phyloP scores from a whole-genome alignment of 2,888 invertebrate species.

The Megastigmus dorsalis region DNA sequence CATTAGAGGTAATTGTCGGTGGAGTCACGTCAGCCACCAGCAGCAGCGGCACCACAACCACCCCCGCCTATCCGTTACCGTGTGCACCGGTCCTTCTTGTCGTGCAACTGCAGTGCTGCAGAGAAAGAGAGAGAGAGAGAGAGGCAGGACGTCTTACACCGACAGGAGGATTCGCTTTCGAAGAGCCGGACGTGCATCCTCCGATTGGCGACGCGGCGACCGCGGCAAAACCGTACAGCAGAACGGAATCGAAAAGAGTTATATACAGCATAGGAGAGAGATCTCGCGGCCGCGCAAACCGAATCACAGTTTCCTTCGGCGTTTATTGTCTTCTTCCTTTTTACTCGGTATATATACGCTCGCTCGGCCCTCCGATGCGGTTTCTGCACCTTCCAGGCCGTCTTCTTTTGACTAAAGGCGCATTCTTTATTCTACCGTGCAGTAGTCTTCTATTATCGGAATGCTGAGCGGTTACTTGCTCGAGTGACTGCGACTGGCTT shows the following conservation, averaged over 20 bases:
- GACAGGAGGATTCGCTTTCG: too few species aligned
- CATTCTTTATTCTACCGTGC: background rate
- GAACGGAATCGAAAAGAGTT: slow-evolving; percentile 31
- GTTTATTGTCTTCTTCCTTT: background rate
- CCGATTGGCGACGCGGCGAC: slow-evolving; percentile 7
- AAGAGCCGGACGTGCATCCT: slow-evolving; percentile 28
- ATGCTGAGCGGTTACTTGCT: too few species aligned
- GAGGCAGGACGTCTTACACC: too few species aligned
- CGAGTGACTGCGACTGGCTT: too few species aligned
- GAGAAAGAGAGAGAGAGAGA: too few species aligned
- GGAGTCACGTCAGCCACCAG: slow-evolving; percentile 45
- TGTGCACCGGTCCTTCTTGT: background rate
- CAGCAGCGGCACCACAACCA: background rate
- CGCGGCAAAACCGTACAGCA: background rate
- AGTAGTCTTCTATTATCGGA: too few species aligned
- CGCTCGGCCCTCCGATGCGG: too few species aligned
- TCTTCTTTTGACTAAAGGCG: background rate
- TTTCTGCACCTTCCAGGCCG: background rate
- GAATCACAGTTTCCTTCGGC: slow-evolving; percentile 31
- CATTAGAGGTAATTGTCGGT: slow-evolving; percentile 52
- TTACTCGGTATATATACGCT: background rate
- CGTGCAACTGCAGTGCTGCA: too few species aligned
- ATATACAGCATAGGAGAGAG: slow-evolving; percentile 29
- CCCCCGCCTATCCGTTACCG: background rate
- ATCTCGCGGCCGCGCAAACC: slow-evolving; percentile 36